Conservation (phyloP, 2,113 vertebrate genomes). For the Nothoprocta perdicaria region DNA sequence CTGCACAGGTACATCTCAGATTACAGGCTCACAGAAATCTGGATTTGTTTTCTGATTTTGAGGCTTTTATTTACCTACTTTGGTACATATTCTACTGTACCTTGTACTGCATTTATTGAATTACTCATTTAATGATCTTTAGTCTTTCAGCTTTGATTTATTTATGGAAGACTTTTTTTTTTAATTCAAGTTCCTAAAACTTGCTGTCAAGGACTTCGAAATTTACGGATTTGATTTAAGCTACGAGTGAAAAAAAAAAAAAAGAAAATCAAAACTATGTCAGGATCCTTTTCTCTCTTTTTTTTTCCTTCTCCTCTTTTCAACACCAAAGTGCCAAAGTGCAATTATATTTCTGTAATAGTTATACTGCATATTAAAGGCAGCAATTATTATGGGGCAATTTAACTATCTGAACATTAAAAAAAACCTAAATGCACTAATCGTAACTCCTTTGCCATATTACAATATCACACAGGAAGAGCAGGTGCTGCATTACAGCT, state of each 20-base stretch:
- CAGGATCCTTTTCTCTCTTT: slow-evolving; percentile 40
- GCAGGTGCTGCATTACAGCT: slow-evolving; percentile 30
- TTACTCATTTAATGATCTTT: not conserved
- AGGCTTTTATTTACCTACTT: not conserved
- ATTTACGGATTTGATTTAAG: slow-evolving; percentile 64
- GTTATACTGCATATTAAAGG: slow-evolving; percentile 66
- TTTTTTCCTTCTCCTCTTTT: not conserved
- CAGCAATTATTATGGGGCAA: slow-evolving; percentile 29
- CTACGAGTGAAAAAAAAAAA: slow-evolving; percentile 22
- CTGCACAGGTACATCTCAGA: not conserved
- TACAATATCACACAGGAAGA: slow-evolving; percentile 66
- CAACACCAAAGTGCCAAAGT: not conserved
- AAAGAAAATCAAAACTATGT: not conserved
- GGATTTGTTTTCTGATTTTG: slow-evolving; percentile 30
- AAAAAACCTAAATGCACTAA: slow-evolving; percentile 62
- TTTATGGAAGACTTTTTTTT: slow-evolving; percentile 42
- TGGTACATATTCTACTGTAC: not conserved
- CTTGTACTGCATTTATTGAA: not conserved
- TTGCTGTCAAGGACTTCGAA: slow-evolving; percentile 58
- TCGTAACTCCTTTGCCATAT: slow-evolving; percentile 61
- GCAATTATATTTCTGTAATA: slow-evolving; percentile 48
- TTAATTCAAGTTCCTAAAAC: slow-evolving; percentile 61
- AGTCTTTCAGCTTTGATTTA: slow-evolving; percentile 18
- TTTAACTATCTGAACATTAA: slow-evolving; percentile 59
- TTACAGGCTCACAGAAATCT: not conserved